phyloP scores from a whole-genome alignment of 2,888 invertebrate genomes.

The Ganaspis brasiliensis region DNA sequence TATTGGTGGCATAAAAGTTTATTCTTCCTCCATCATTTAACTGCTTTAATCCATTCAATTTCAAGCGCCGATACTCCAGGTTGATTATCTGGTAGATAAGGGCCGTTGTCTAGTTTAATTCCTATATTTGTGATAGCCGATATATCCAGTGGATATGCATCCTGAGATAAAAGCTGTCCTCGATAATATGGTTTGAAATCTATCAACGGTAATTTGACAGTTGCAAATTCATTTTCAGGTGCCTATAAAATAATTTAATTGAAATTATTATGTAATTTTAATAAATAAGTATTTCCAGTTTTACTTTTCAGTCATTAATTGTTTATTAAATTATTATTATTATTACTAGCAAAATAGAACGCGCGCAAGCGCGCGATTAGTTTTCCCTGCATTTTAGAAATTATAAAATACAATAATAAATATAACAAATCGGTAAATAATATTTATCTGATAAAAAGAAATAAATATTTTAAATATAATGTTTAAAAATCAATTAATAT shows the following conservation, averaged over 20 bases:
- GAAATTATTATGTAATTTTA: no score
- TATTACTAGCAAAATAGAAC: no score
- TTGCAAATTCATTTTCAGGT: conserved; percentile 70
- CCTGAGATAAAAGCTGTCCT: conserved; percentile 73
- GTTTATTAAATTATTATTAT: no score
- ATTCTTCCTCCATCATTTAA: conserved; percentile 61
- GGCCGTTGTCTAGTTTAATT: conserved; percentile 80
- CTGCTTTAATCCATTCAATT: conserved; percentile 80
- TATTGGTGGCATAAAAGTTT: not conserved
- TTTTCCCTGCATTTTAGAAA: no score
- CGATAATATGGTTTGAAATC: conserved; percentile 80
- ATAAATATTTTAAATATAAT: no score
- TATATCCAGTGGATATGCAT: conserved; percentile 77
- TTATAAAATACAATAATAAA: no score
- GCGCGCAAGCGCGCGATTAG: no score
- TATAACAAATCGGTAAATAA: no score
- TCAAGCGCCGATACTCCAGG: conserved; percentile 80
- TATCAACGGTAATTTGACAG: conserved; percentile 74
- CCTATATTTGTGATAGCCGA: conserved; percentile 78
- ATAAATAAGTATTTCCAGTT: not conserved
- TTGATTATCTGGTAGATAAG: conserved; percentile 80
- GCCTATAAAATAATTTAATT: conserved; percentile 75
- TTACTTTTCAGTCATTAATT: not conserved
- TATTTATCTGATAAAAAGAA: no score
- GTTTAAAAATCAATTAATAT: no score